Conservation (phyloP, 2,113 vertebrate genomes). For the Zapornia atra region DNA sequence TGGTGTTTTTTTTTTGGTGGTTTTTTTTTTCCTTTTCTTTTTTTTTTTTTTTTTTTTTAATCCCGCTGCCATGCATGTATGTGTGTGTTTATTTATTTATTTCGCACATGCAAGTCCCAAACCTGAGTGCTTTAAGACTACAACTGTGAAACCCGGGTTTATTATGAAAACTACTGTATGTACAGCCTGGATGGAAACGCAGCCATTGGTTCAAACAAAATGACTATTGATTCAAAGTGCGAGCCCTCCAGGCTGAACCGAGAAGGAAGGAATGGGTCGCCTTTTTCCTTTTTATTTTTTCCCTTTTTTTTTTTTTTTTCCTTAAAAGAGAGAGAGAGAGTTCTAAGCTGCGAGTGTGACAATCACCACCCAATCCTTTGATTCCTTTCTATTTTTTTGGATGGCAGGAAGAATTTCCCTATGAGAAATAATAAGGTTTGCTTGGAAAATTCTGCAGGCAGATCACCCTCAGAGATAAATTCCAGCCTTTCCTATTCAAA, state of each 20-base stretch:
- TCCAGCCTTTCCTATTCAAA: slow-evolving; percentile 38
- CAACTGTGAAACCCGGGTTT: slow-evolving; percentile 55
- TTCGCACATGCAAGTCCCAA: slow-evolving; percentile 6
- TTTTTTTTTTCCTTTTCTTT: not conserved
- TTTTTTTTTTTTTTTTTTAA: not conserved
- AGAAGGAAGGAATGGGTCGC: slow-evolving; percentile 24
- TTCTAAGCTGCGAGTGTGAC: slow-evolving; percentile 31
- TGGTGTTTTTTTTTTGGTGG: too few species aligned
- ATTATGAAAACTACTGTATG: slow-evolving; percentile 52
- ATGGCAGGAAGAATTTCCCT: not conserved
- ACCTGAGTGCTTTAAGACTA: slow-evolving; percentile 30
- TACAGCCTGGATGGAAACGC: slow-evolving; percentile 60
- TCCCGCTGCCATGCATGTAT: not conserved
- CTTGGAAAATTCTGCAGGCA: slow-evolving; percentile 16
- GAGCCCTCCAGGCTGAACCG: slow-evolving; percentile 44
- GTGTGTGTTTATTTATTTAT: not conserved
- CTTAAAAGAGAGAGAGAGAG: not conserved
- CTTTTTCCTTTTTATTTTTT: accelerated
- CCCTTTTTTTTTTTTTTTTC: accelerated
- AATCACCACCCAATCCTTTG: slow-evolving; percentile 3
- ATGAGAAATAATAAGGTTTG: slow-evolving; percentile 8
- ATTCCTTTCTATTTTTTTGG: not conserved
- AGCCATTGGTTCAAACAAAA: slow-evolving; percentile 75
- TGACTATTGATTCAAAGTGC: slow-evolving; percentile 64
- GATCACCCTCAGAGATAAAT: slow-evolving; percentile 16